Base-by-base conservation (phyloP, 2,113 vertebrate genomes). In the Cinclus mexicanus region DNA sequence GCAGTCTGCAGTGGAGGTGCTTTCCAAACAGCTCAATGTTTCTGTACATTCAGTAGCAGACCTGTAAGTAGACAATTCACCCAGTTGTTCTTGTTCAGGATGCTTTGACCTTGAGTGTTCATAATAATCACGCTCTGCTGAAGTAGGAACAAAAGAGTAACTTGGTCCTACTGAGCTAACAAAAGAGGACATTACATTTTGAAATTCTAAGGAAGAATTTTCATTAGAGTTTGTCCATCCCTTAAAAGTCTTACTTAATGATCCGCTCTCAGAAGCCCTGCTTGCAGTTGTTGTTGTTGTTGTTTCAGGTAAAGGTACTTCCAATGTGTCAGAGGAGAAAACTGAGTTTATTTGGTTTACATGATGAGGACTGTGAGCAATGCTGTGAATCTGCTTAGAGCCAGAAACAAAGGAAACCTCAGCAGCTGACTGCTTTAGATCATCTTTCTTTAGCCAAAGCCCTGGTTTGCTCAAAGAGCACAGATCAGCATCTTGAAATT, bases 231-330 rank as follows among this genome's bases (percentile, higher is more conserved):
- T 65, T 65, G 55, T 65, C 75, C 89, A 88, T 60, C 47, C 84
- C 56, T 94, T 83, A 69, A 80, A 53, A 37, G 61, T 57, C 24
- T 61, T 79, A 37, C 78, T 93, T 63, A 93, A 77, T 17, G 78
- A 77, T 52, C n/a, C 2, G 3, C 21, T 80, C 39, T 92, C 89
- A 87, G 72, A 82, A 87, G 47, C 44, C 71, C 21, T 41, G 19
- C 59, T 93, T 56, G 22, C 52, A 72, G 56, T 31, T 37, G n/a
- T n/a, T n/a, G n/a, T n/a, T n/a, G 35, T 37, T 89, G 85, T 78
- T 87, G 95, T 96, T 96, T 97, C 97, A 83, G 95, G 96, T 90
- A 97, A 87, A 84, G 97, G 95, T 80, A 84, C 5, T 87, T 97
- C 97, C n/a, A 89, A 28, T 20, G 24, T 28, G 23, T 92, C 91